A percentile compares a stretch with the other conserved stretches of the same genome.
Evolutionary conservation across 2,888 invertebrate genomes (phyloP).

Genomic region (Cheilosia vulpina): DNA sequence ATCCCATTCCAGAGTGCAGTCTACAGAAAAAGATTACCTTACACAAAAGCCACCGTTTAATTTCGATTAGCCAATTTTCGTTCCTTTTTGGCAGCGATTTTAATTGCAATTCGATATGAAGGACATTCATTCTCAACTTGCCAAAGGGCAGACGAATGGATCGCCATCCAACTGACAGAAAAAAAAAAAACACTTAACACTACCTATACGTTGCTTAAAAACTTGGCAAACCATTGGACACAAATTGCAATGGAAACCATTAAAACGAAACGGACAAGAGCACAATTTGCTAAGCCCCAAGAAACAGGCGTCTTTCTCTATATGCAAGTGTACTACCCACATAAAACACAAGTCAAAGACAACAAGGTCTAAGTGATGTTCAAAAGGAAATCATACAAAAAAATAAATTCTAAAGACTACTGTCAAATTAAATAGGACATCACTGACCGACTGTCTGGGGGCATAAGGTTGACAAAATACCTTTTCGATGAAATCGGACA

Average conservation of each 20-base stretch:
- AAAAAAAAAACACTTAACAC: constrained; percentile 21
- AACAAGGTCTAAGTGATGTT: constrained; percentile 43
- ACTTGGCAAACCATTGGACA: constrained; percentile 60
- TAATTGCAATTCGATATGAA: constrained; percentile 55
- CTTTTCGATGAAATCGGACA: constrained; percentile 16
- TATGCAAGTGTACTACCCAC: constrained; percentile 7
- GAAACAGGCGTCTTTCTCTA: constrained; percentile 5
- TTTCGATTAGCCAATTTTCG: constrained; percentile 60
- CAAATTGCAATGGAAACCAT: constrained; percentile 67
- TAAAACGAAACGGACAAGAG: constrained; percentile 44
- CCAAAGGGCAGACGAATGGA: constrained; percentile 1
- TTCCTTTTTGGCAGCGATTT: constrained; percentile 67
- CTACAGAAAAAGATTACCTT: neutral
- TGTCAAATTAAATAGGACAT: neutral
- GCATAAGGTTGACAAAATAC: constrained; percentile 41
- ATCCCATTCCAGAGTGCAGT: neutral
- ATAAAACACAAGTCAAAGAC: constrained; percentile 4
- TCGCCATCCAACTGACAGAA: constrained; percentile 7
- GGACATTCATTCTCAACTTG: constrained; percentile 49
- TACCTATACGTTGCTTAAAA: constrained; percentile 12
- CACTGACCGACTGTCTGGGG: constrained; percentile 39
- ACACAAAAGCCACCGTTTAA: constrained; percentile 18
- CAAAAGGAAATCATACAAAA: constrained; percentile 24
- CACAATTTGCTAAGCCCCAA: constrained; percentile 43
- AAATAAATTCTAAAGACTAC: neutral